These are phyloP conservation scores for Zaprionus kolodkinae DNA, from an alignment of 1,140 invertebrate genomes.

Conservation along the genomic window DNA sequence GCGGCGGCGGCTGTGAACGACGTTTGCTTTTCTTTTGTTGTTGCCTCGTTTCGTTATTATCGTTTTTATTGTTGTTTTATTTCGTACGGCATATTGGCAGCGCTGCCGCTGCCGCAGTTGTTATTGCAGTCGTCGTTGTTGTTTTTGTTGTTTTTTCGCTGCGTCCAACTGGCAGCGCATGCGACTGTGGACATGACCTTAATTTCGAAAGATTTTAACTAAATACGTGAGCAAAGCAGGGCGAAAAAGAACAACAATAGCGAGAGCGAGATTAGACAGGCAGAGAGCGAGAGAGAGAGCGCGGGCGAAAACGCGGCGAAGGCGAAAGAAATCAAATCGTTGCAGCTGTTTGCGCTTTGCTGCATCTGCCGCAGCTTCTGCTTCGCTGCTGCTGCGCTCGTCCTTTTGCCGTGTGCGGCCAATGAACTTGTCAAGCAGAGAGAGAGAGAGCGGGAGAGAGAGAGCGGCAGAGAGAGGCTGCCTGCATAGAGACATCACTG, in stretches of 20 bases:
- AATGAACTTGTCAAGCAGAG: slow-evolving; percentile 62
- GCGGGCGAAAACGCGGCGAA: background rate
- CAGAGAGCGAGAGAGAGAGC: background rate
- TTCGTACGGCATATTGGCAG: slow-evolving; percentile 64
- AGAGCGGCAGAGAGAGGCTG: too few relatives aligned
- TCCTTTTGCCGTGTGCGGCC: slow-evolving; percentile 46
- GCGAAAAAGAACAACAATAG: background rate
- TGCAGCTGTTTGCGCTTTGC: background rate
- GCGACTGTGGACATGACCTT: slow-evolving; percentile 43
- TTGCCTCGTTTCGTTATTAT: slow-evolving; percentile 77
- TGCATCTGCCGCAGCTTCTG: background rate
- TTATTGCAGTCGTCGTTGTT: slow-evolving; percentile 19
- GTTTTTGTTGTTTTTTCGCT: slow-evolving; percentile 14
- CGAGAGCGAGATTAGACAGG: background rate
- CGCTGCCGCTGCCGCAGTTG: slow-evolving; percentile 37
- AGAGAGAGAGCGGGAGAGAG: too few relatives aligned
- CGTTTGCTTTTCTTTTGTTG: slow-evolving; percentile 77
- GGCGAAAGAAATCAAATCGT: slow-evolving; percentile 1
- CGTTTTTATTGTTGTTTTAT: slow-evolving; percentile 80
- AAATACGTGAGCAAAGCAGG: background rate
- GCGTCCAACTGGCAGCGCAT: slow-evolving; percentile 56
- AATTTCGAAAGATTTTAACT: slow-evolving; percentile 30
- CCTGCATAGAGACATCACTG: slow-evolving; percentile 35
- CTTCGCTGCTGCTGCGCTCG: slow-evolving; percentile 1
- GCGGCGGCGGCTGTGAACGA: slow-evolving; percentile 53